Evolutionary conservation across 2,113 vertebrate species (phyloP).

Genomic region (Sialia sialis): DNA sequence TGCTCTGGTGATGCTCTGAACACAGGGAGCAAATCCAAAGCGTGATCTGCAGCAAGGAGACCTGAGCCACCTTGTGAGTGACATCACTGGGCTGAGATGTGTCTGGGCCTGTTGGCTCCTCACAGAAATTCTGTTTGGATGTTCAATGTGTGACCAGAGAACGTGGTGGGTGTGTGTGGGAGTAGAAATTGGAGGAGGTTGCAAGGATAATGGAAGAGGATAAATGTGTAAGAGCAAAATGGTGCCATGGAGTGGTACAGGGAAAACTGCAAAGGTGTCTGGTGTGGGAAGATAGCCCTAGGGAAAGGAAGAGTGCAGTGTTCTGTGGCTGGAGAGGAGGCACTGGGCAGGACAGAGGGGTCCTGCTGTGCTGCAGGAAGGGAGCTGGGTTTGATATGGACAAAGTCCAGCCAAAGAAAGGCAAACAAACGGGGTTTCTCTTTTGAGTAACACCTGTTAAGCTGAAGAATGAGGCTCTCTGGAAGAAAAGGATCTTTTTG

Average conservation of each 20-base stretch:
- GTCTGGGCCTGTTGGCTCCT: background rate
- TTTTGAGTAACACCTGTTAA: background rate
- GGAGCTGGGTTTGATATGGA: accelerated
- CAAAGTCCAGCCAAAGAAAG: background rate
- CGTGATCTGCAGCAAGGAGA: background rate
- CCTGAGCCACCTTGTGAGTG: accelerated
- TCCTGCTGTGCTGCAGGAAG: background rate
- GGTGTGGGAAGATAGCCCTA: background rate
- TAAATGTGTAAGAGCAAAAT: background rate
- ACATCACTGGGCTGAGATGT: background rate
- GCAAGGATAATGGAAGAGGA: background rate
- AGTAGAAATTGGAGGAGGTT: accelerated
- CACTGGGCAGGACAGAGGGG: accelerated
- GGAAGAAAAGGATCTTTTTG: background rate
- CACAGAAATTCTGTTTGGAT: accelerated
- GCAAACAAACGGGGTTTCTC: background rate
- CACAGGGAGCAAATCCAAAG: background rate
- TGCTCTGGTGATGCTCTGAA: background rate
- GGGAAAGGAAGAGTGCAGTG: background rate
- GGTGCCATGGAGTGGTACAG: accelerated
- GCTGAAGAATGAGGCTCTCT: background rate
- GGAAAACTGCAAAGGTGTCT: background rate
- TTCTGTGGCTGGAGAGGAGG: background rate
- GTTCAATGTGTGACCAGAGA: background rate
- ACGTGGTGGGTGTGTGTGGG: accelerated